Base-by-base conservation (phyloP, 2,888 invertebrate genomes). In the Nezara viridula region DNA sequence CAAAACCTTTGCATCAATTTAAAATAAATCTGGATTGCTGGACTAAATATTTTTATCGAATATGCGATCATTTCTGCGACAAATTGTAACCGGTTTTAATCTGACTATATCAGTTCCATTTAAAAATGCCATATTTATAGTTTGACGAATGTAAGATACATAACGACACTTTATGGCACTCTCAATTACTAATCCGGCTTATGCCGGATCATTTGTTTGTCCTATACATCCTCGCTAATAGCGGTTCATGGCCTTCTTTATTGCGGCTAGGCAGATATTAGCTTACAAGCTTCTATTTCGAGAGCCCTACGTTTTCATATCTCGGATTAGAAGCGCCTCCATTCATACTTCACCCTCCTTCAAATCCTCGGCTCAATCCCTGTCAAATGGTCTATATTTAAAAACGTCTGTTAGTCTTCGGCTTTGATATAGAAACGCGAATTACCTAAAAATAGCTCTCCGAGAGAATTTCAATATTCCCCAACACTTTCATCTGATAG, bases 311-410 rank as follows among this genome's bases (percentile, higher is more conserved):
- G 32, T 73, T 73, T 73, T 66, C 66, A 32, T 37, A 37, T 37
- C 37, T 73, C 32, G 66, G 66, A 73, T 73, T 73, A 73, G 66
- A 37, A 37, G 37, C 66, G 7, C 21, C 60, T 60, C 66, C 66
- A 73, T 73, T 73, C 66, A 73, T 73, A 73, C 66, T 73, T 73
- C 66, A 37, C 66, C 37, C 66, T 27, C 21, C 66, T 73, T 7
- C 16, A 60, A 60, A 60, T 27, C 60, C 60, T 60, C 27, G 9
- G n/a, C 55, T 27, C 27, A 73, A 73, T 73, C 66, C 66, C 66
- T 37, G 66, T 73, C 66, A 37, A 37, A 73, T 19, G 21, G 66
- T 32, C 66, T 73, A 73, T 37, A 73, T 73, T 73, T 32, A 37
- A 73, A 73, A 73, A 37, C 19, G 0, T 19, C 66, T 32, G 19